A percentile compares a stretch with the other conserved stretches of the same genome.
phyloP scores from a whole-genome alignment of 64 coral and sea anemone species.

The Pocillopora damicornis region DNA sequence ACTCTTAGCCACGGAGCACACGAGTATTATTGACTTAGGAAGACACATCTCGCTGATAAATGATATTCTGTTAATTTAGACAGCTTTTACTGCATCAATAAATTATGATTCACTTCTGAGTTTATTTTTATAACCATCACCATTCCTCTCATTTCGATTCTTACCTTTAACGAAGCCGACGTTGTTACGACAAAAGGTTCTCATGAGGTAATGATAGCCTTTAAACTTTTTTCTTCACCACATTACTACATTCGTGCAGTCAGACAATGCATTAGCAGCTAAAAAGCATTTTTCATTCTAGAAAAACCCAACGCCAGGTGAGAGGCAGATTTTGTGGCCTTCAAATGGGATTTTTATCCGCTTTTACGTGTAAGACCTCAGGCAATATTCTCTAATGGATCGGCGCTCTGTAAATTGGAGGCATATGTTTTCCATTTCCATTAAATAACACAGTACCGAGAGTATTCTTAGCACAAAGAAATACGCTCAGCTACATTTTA shows the following conservation, averaged over 20 bases:
- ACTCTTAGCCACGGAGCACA: not conserved
- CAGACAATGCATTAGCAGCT: not conserved
- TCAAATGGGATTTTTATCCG: not conserved
- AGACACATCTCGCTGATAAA: not conserved
- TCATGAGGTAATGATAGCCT: not conserved
- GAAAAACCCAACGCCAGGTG: not conserved
- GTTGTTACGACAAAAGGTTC: not conserved
- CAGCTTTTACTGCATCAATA: conserved; percentile 1
- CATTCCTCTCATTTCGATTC: not conserved
- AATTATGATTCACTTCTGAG: not conserved
- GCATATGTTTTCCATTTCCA: too few relatives aligned
- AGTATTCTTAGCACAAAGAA: too few relatives aligned
- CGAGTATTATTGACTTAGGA: not conserved
- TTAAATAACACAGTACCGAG: too few relatives aligned
- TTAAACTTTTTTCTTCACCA: too few relatives aligned
- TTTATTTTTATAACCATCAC: not conserved
- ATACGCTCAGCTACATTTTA: too few relatives aligned
- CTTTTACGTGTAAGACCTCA: not conserved
- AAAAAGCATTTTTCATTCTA: not conserved
- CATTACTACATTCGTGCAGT: too few relatives aligned
- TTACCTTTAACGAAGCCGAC: not conserved
- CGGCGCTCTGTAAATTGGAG: not conserved
- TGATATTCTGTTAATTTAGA: not conserved
- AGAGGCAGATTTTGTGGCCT: not conserved
- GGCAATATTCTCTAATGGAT: not conserved